phyloP scores from a whole-genome alignment of 2,113 vertebrate genomes.

The Protobothrops mucrosquamatus region DNA sequence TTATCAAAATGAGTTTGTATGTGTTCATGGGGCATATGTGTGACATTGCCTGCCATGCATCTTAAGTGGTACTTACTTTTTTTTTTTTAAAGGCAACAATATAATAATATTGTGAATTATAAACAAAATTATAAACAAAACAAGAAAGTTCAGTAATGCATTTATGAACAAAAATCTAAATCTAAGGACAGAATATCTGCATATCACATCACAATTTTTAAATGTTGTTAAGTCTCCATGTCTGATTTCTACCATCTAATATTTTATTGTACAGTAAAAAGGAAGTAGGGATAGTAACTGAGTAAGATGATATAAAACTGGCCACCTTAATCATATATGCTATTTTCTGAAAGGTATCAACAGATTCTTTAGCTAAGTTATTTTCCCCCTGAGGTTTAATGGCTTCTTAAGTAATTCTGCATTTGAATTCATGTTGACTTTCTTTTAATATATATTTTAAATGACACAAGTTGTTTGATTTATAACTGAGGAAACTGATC shows the following conservation, averaged over 20 bases:
- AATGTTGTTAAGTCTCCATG: not conserved
- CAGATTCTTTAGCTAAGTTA: not conserved
- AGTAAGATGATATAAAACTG: not conserved
- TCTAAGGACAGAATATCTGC: not conserved
- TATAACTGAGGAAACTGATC: constrained; percentile 22
- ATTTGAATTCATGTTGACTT: not conserved
- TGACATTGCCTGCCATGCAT: not conserved
- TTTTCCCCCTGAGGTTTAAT: not conserved
- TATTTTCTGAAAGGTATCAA: not conserved
- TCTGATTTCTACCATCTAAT: not conserved
- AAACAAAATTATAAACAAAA: not conserved
- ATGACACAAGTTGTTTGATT: constrained; percentile 19
- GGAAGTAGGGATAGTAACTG: not conserved
- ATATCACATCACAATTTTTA: not conserved
- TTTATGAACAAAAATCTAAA: not conserved
- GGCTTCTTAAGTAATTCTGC: not conserved
- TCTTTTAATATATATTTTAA: constrained; percentile 42
- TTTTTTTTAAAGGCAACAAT: not conserved
- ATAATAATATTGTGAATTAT: not conserved
- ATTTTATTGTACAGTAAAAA: not conserved
- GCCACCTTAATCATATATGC: not conserved
- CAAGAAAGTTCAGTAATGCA: not conserved
- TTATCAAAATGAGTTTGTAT: not conserved
- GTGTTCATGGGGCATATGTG: not conserved
- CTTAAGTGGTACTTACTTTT: not conserved